Percentiles rank a stretch among this genome's conserved stretches.
phyloP scores from a whole-genome alignment of 1,140 invertebrate species.

The Caenorhabditis remanei region DNA sequence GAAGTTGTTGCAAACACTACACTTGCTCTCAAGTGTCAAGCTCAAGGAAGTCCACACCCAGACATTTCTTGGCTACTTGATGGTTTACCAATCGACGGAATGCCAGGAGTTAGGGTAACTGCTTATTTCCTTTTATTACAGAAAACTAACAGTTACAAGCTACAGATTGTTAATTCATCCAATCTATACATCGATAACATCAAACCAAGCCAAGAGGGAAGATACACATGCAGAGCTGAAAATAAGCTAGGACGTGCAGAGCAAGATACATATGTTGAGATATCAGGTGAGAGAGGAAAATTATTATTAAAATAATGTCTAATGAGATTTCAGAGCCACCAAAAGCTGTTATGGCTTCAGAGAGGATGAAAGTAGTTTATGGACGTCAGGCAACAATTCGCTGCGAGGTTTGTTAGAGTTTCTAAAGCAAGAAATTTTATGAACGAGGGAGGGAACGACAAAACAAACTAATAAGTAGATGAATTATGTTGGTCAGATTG shows the following conservation, averaged over 20 bases:
- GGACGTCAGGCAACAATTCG: constrained; percentile 69
- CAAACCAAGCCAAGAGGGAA: constrained; percentile 66
- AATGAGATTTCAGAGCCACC: constrained; percentile 77
- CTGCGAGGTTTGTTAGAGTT: constrained; percentile 83
- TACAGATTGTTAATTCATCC: neutral
- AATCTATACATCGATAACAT: constrained; percentile 65
- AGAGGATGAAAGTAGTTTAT: constrained; percentile 70
- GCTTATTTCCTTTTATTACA: neutral
- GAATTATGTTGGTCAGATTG: too few species aligned
- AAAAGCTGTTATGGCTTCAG: constrained; percentile 72
- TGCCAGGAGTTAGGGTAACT: constrained; percentile 67
- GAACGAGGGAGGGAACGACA: too few species aligned
- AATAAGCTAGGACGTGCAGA: constrained; percentile 73
- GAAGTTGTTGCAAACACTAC: constrained; percentile 73
- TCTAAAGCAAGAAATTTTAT: neutral
- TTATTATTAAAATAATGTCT: neutral
- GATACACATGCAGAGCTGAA: constrained; percentile 73
- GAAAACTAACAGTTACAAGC: neutral
- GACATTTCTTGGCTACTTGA: constrained; percentile 79
- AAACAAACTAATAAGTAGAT: too few species aligned
- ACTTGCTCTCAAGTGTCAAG: constrained; percentile 79
- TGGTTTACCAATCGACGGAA: constrained; percentile 71
- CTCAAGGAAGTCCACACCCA: constrained; percentile 79
- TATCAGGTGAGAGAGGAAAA: constrained; percentile 66
- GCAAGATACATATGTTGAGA: constrained; percentile 71